A percentile compares a stretch with the other conserved stretches of the same genome.
Evolutionary conservation across 2,888 invertebrate species (phyloP).

Genomic region (Odontocolon sp.): DNA sequence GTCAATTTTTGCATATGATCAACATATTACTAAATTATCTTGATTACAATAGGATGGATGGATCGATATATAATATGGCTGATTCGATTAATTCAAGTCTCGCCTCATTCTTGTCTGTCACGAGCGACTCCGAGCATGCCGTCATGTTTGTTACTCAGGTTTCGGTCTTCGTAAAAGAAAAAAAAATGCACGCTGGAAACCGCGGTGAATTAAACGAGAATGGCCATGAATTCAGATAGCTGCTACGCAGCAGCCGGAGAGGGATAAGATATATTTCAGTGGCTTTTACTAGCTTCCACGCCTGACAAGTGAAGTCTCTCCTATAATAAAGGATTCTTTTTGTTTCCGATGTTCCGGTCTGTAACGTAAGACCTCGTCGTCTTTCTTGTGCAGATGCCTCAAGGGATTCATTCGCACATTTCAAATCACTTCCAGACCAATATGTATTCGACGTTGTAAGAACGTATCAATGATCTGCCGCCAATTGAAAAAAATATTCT

Average conservation of each 20-base stretch:
- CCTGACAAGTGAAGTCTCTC: constrained; percentile 18
- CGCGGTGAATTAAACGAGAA: constrained; percentile 10
- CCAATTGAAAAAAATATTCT: neutral
- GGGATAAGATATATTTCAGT: constrained; percentile 11
- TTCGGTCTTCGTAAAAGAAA: constrained; percentile 14
- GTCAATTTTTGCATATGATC: constrained; percentile 50
- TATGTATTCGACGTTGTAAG: neutral
- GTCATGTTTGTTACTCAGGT: constrained; percentile 19
- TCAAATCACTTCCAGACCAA: neutral
- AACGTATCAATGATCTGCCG: neutral
- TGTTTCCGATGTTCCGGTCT: constrained; percentile 40
- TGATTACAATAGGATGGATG: neutral
- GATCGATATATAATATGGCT: constrained; percentile 1
- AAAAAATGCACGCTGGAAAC: constrained; percentile 29
- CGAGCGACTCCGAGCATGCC: constrained; percentile 1
- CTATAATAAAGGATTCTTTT: constrained; percentile 26
- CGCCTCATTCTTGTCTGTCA: constrained; percentile 3
- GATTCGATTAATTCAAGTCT: neutral
- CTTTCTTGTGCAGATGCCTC: neutral
- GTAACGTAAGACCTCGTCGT: constrained; percentile 40
- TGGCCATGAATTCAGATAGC: constrained; percentile 52
- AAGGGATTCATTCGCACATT: neutral
- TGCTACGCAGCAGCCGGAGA: constrained; percentile 26
- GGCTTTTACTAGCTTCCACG: constrained; percentile 13
- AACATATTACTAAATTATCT: constrained; percentile 1